These are phyloP conservation scores for Caenorhabditis angaria DNA, from an alignment of 2,888 invertebrate genomes.

Conservation along the genomic window DNA sequence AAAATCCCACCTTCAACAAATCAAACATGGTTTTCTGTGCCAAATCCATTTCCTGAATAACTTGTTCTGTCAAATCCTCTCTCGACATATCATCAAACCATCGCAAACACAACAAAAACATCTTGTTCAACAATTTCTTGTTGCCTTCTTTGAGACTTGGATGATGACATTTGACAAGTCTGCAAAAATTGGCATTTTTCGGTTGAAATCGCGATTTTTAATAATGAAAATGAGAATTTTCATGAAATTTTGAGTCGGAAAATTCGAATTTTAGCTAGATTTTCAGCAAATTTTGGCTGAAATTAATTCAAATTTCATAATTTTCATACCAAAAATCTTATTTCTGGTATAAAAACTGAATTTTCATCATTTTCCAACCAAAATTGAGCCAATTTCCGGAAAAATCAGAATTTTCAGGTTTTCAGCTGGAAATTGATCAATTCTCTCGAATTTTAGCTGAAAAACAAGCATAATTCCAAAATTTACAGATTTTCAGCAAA, in stretches of 20 bases:
- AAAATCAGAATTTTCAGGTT: too few species aligned
- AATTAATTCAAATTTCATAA: too few species aligned
- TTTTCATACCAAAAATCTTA: too few species aligned
- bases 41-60: conserved; percentile 27
- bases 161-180: conserved; percentile 88
- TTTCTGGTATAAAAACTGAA: too few species aligned
- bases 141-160: conserved; percentile 83
- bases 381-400: too few species aligned
- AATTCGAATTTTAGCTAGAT: too few species aligned
- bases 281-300: too few species aligned
- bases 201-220: not conserved
- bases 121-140: conserved; percentile 80
- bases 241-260: not conserved
- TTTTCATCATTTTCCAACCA: conserved; percentile 43
- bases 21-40: conserved; percentile 23
- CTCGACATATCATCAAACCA: conserved; percentile 50
- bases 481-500: too few species aligned
- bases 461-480: too few species aligned
- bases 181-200: conserved; percentile 74
- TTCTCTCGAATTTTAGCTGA: too few species aligned
- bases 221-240: not conserved
- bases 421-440: too few species aligned
- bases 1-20: conserved; percentile 41
- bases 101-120: conserved; percentile 78
- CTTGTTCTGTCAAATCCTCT: conserved; percentile 21